These are phyloP conservation scores for Lepus timidus DNA, from an alignment of 2,113 vertebrate genomes.

Conservation along the genomic window DNA sequence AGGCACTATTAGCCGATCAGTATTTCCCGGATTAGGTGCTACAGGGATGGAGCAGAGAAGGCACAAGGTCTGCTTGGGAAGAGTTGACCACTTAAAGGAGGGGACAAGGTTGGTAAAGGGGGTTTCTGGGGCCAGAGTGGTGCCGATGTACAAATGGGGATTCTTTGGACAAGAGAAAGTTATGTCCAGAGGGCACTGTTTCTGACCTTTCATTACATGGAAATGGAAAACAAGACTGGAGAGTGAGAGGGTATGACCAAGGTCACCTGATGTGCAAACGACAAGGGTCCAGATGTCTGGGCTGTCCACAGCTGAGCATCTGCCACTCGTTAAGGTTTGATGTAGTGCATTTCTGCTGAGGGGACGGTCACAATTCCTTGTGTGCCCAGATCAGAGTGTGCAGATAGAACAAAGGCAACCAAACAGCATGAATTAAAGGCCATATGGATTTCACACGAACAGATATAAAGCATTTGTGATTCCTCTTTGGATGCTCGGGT, in stretches of 20 bases:
- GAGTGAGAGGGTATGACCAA: neutral
- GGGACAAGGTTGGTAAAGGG: neutral
- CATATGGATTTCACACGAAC: neutral
- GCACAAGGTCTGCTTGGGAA: neutral
- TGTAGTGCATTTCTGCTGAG: conserved; percentile 3
- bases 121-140: neutral
- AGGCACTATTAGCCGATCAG: neutral
- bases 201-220: neutral
- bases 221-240: neutral
- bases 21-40: neutral
- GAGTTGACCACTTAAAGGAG: neutral
- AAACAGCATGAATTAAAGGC: neutral
- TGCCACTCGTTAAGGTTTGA: neutral
- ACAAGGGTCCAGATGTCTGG: neutral
- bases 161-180: neutral
- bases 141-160: neutral
- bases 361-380: neutral
- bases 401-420: neutral
- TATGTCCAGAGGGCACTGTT: neutral
- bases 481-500: neutral
- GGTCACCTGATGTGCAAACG: neutral
- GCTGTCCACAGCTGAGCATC: neutral
- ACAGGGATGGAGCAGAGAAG: neutral
- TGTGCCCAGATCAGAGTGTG: neutral
- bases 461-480: neutral